Conservation (phyloP, 2,113 vertebrate genomes). For the Periophthalmus modestus region DNA sequence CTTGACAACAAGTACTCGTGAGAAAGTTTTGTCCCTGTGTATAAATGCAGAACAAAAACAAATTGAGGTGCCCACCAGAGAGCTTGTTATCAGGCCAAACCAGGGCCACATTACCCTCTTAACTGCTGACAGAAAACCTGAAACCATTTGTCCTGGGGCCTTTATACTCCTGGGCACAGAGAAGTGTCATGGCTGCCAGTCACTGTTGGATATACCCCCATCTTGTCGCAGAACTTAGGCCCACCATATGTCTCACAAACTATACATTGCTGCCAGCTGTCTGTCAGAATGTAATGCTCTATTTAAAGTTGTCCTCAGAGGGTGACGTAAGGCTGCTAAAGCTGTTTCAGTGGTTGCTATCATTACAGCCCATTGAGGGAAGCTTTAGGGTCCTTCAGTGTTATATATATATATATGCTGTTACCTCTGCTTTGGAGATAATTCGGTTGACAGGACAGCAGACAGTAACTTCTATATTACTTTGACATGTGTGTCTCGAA, state of each 20-base stretch:
- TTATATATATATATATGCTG: not conserved
- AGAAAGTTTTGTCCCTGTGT: slow-evolving; percentile 34
- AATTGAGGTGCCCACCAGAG: slow-evolving; percentile 15
- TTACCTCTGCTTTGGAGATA: too few species aligned
- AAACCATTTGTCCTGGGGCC: slow-evolving; percentile 46
- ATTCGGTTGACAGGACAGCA: too few species aligned
- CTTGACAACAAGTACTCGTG: slow-evolving; percentile 16
- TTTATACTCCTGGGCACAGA: slow-evolving; percentile 22
- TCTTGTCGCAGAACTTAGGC: slow-evolving; percentile 30
- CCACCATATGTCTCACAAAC: slow-evolving; percentile 24
- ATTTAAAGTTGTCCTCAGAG: slow-evolving; percentile 19
- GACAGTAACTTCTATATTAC: too few species aligned
- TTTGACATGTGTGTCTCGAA: too few species aligned
- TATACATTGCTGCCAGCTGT: slow-evolving; percentile 40
- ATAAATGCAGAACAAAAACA: slow-evolving; percentile 23
- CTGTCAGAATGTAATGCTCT: slow-evolving; percentile 36
- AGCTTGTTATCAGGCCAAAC: slow-evolving; percentile 44
- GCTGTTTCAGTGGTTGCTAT: slow-evolving; percentile 13
- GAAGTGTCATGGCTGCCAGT: slow-evolving; percentile 40
- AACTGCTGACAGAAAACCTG: slow-evolving; percentile 36
- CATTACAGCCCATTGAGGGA: not conserved
- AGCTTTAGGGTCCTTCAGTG: not conserved
- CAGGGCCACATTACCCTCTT: slow-evolving; percentile 27
- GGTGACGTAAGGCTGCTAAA: slow-evolving; percentile 23
- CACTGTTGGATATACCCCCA: slow-evolving; percentile 25